These are phyloP conservation scores for Chionodraco myersi DNA, from an alignment of 2,113 vertebrate genomes.

Conservation along the genomic window DNA sequence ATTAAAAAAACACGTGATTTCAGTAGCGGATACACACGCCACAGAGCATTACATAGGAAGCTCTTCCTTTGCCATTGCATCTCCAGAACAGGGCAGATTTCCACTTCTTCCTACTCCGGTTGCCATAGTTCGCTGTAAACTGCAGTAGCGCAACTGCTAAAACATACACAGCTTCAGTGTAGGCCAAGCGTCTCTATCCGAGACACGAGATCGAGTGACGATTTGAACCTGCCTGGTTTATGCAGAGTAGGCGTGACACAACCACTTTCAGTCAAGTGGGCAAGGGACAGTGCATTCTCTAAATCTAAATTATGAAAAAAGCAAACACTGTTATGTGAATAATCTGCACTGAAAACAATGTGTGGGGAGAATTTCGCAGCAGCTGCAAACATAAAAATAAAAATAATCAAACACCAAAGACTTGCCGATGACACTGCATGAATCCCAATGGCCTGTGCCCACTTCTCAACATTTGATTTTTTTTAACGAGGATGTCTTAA, in stretches of 20 bases:
- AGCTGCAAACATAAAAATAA: not conserved
- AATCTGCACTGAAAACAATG: rapidly evolving
- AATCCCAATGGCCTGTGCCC: not conserved
- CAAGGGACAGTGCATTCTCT: not conserved
- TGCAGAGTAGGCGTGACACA: constrained; percentile 67
- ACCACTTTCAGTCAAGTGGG: not conserved
- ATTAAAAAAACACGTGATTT: not conserved
- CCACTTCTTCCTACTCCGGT: not conserved
- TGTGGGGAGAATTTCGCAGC: not conserved
- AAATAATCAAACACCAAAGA: not conserved
- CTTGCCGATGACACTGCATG: not conserved
- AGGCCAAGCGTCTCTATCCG: constrained; percentile 49
- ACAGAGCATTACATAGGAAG: constrained; percentile 27
- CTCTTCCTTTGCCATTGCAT: constrained; percentile 30
- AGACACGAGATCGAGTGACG: constrained; percentile 42
- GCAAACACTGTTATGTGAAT: not conserved
- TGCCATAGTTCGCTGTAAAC: constrained; percentile 44
- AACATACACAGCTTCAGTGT: not conserved
- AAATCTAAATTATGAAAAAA: not conserved
- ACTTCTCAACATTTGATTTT: not conserved
- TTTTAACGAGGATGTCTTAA: not conserved
- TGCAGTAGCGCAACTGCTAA: constrained; percentile 15
- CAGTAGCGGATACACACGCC: not conserved
- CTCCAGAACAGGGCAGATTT: constrained; percentile 9
- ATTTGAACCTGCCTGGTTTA: constrained; percentile 44